These are phyloP conservation scores for Apodemia mormo DNA, from an alignment of 2,888 invertebrate species.

Conservation along the genomic window DNA sequence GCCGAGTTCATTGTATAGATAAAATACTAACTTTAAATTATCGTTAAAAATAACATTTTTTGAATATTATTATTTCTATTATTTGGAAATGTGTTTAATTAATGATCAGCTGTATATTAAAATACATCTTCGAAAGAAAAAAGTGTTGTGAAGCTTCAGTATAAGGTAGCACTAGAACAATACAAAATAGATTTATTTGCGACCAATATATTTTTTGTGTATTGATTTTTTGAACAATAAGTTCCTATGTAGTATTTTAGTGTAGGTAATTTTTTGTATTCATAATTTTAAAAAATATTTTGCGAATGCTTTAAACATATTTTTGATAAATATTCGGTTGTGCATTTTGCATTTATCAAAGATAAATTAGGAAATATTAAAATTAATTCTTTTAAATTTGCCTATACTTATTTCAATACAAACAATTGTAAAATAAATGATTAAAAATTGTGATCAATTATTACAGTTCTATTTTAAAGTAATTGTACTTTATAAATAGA, in stretches of 20 bases:
- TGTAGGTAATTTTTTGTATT: background rate
- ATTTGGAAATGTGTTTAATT: no score
- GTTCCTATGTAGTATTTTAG: background rate
- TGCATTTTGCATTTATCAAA: slow-evolving; percentile 4
- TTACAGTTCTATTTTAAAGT: background rate
- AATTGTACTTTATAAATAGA: background rate
- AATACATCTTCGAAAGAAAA: no score
- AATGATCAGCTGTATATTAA: no score
- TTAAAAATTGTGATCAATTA: background rate
- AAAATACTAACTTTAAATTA: no score
- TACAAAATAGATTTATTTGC: background rate
- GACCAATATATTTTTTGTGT: background rate
- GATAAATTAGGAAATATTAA: background rate
- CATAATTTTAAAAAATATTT: background rate
- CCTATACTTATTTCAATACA: background rate
- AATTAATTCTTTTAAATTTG: background rate
- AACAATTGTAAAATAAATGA: background rate
- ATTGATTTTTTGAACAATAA: background rate
- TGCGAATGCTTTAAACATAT: background rate
- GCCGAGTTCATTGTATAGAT: no score
- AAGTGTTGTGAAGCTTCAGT: no score
- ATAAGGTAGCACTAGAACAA: background rate
- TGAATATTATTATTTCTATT: no score
- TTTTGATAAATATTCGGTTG: slow-evolving; percentile 5
- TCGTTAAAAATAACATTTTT: no score